phyloP scores from a whole-genome alignment of 1,140 invertebrate genomes.

The Chironomus tepperi region DNA sequence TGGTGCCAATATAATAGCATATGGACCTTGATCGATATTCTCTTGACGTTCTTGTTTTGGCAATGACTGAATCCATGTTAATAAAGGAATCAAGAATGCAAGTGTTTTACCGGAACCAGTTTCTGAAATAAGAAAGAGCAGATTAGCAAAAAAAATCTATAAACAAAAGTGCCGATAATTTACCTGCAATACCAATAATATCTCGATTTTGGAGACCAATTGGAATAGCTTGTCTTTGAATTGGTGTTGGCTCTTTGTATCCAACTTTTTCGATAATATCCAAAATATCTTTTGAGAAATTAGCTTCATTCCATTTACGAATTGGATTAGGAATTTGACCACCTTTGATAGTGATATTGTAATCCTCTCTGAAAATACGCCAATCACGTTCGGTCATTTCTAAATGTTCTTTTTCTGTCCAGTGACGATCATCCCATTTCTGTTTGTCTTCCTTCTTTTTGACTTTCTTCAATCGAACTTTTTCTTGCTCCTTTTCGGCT shows the following conservation, averaged over 20 bases:
- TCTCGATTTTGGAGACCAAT: slow-evolving; percentile 98
- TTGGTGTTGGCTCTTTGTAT: slow-evolving; percentile 97
- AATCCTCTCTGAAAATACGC: slow-evolving; percentile 99
- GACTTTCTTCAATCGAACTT: slow-evolving; percentile 85
- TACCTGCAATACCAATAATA: slow-evolving; percentile 91
- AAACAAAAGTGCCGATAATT: too few species aligned
- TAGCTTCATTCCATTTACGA: slow-evolving; percentile 88
- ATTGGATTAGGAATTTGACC: slow-evolving; percentile 96
- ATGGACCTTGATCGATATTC: slow-evolving; percentile 94
- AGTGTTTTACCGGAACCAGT: slow-evolving; percentile 92
- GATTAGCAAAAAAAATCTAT: slow-evolving; percentile 58
- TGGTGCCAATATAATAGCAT: slow-evolving; percentile 97
- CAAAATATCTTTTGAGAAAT: slow-evolving; percentile 83
- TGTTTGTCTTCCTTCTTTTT: slow-evolving; percentile 96
- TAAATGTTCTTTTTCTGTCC: slow-evolving; percentile 87
- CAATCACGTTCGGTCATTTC: slow-evolving; percentile 99
- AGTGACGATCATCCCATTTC: slow-evolving; percentile 98
- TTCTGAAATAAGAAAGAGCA: neutral
- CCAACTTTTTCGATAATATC: slow-evolving; percentile 94
- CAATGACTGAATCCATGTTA: slow-evolving; percentile 96
- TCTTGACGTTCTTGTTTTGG: slow-evolving; percentile 91
- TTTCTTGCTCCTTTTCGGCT: slow-evolving; percentile 96
- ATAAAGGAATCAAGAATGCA: slow-evolving; percentile 93
- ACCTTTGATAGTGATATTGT: slow-evolving; percentile 97
- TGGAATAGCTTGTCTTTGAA: slow-evolving; percentile 98